Base-by-base conservation (phyloP, 2,888 invertebrate species). In the Sabatieria punctata region DNA sequence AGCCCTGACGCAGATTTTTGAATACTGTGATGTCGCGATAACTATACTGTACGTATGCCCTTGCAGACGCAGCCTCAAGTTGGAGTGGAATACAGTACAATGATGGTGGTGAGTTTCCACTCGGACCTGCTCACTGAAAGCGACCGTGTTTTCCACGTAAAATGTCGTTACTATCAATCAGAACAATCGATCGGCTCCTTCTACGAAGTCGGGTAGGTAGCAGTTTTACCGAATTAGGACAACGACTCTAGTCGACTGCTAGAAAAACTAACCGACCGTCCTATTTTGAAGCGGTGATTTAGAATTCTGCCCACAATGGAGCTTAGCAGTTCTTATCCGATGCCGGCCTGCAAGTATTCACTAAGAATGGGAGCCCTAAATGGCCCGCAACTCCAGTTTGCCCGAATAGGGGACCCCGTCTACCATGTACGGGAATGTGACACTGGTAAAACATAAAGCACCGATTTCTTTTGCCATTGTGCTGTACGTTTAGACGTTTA, bases 381-480 rank as follows among this genome's bases (percentile, higher is more conserved):
- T n/a, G 45, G 45, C 11, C 45, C 45, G 6, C 3, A 22, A 6
- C 40, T 27, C 21, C 24, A 30, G 18, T 45, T 39, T 26, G 38
- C 40, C 3, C 13, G 21, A 13, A 38, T 45, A 2, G 45, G 45
- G 4, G 39, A 45, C n/a, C 8, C 3, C 2, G 45, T 45, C 23
- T 23, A n/a, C 26, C 45, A 45, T 30, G 4, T 26, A 8, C 40
- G 45, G 45, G 40, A 39, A 18, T 45, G 45, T 23, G 38, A 44
- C 27, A 19, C 36, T n/a, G 44, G 44, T 44, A 21, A 30, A 15
- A n/a, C n/a, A n/a, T n/a, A n/a, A n/a, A n/a, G n/a, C n/a, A n/a
- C n/a, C n/a, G n/a, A n/a, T n/a, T n/a, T n/a, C n/a, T n/a, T n/a
- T n/a, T n/a, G n/a, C n/a, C n/a, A n/a, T n/a, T n/a, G n/a, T n/a